phyloP scores from a whole-genome alignment of 2,113 vertebrate species.

The Varanus salvator region DNA sequence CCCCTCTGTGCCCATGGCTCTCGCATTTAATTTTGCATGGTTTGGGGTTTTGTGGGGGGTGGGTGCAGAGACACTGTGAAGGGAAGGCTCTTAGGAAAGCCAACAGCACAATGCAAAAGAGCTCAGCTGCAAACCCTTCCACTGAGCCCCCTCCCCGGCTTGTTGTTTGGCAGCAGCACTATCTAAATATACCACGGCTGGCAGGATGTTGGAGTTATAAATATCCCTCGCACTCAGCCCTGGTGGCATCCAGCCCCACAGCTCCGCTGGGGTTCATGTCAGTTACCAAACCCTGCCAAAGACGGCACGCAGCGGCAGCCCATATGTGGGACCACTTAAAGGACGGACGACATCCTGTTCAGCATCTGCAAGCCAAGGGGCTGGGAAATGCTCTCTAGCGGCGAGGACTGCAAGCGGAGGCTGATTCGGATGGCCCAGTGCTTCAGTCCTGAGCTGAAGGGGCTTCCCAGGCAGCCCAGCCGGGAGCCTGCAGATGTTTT shows the following conservation, averaged over 20 bases:
- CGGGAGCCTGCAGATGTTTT: too few relatives aligned
- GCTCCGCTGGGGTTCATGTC: neutral
- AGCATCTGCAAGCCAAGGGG: neutral
- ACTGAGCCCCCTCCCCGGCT: neutral
- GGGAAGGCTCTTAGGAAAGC: neutral
- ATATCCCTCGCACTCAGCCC: conserved; percentile 13
- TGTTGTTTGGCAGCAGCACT: neutral
- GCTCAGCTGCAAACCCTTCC: neutral
- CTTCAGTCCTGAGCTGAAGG: too few relatives aligned
- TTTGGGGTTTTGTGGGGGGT: neutral
- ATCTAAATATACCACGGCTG: conserved; percentile 31
- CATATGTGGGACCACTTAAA: neutral
- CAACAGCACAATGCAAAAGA: neutral
- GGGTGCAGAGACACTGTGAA: neutral
- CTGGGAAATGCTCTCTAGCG: neutral
- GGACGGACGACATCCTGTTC: neutral
- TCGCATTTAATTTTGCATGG: neutral
- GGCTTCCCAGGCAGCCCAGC: neutral
- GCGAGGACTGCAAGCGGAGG: neutral
- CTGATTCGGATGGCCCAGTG: too few relatives aligned
- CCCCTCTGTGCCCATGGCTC: too few relatives aligned
- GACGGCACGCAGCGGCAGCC: neutral
- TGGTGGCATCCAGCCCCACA: conserved; percentile 1
- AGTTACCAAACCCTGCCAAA: neutral
- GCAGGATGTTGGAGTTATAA: conserved; percentile 32